Conservation (phyloP, 2,113 vertebrate genomes). For the Myiozetetes cayanensis region DNA sequence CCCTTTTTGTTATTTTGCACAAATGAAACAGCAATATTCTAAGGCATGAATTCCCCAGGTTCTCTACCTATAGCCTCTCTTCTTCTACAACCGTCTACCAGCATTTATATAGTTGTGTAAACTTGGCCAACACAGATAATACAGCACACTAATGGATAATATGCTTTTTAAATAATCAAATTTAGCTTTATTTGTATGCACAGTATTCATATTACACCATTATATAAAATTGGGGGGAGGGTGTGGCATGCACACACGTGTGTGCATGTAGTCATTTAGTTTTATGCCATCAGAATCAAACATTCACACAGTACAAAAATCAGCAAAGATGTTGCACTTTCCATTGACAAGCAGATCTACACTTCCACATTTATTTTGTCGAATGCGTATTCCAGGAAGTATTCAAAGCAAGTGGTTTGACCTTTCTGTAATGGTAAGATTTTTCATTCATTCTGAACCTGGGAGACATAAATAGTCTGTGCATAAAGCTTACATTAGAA, state of each 20-base stretch:
- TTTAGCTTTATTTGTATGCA: not conserved
- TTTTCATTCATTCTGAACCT: not conserved
- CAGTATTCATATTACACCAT: not conserved
- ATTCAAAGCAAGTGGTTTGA: not conserved
- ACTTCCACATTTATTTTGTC: not conserved
- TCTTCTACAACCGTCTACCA: not conserved
- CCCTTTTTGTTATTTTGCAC: not conserved
- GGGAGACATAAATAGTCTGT: not conserved
- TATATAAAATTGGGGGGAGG: accelerated
- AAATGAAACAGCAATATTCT: not conserved
- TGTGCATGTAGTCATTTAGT: too few relatives aligned
- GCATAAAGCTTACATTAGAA: not conserved
- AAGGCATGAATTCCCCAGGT: not conserved
- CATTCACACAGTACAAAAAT: accelerated
- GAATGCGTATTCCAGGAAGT: not conserved
- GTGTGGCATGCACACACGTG: too few relatives aligned
- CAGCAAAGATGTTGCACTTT: not conserved
- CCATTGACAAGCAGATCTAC: not conserved
- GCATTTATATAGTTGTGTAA: not conserved
- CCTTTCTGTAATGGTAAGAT: not conserved
- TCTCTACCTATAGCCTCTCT: not conserved
- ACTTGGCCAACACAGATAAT: not conserved
- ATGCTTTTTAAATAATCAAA: not conserved
- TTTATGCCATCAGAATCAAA: not conserved
- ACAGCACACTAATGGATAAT: not conserved